phyloP scores from a whole-genome alignment of 2,113 vertebrate genomes.

The mouse (Mus musculus) region GRCm39 chr17:14474001-14474500 shows the following conservation, averaged over 20 bases:
- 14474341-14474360: not conserved
- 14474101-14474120: too few species aligned
- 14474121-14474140: too few species aligned
- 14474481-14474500: rapidly evolving
- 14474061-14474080: not conserved
- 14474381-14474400: not conserved
- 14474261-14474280: not conserved
- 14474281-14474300: not conserved
- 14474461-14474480: too few species aligned
- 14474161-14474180: too few species aligned
- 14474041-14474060: not conserved
- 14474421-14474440: not conserved
- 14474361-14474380: not conserved
- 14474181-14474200: not conserved
- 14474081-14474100: rapidly evolving
- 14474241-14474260: rapidly evolving
- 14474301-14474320: rapidly evolving
- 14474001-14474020: not conserved
- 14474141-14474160: not conserved
- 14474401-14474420: too few species aligned
- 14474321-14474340: not conserved
- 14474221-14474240: not conserved
- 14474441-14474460: not conserved
- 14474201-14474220: not conserved
- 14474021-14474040: not conserved